Conservation (phyloP, 2,797 vertebrate genomes). For the Buphagus erythrorhynchus region DNA sequence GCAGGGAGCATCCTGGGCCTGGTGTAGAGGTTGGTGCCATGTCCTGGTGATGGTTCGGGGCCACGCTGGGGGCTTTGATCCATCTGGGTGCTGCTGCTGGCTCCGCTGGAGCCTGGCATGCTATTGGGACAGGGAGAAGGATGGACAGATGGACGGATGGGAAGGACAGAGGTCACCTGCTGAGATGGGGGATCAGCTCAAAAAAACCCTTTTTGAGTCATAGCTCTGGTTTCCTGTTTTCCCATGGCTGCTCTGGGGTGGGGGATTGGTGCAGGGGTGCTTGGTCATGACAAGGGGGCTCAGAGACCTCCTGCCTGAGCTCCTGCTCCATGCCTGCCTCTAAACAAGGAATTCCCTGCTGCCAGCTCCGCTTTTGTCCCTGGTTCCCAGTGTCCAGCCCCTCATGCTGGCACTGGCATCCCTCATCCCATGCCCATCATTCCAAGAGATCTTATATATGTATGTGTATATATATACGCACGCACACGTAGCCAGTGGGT, state of each 20-base stretch:
- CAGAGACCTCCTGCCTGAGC: background rate
- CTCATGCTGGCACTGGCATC: rapidly evolving
- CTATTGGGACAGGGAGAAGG: background rate
- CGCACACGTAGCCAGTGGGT: background rate
- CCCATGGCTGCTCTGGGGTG: background rate
- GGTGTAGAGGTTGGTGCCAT: background rate
- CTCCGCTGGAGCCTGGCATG: rapidly evolving
- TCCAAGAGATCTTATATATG: background rate
- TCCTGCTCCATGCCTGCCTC: background rate
- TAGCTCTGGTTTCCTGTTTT: constrained; percentile 54
- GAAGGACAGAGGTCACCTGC: constrained; percentile 32
- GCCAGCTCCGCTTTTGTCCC: background rate
- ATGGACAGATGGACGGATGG: background rate
- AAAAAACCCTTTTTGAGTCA: constrained; percentile 11
- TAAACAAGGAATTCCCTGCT: background rate
- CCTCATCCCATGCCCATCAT: background rate
- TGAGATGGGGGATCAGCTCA: constrained; percentile 14
- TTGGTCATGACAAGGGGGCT: rapidly evolving
- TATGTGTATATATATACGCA: background rate
- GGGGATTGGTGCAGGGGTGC: background rate
- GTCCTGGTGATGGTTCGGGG: rapidly evolving
- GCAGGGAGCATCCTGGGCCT: background rate
- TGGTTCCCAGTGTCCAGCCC: background rate
- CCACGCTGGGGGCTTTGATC: rapidly evolving
- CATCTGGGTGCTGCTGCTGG: background rate